Evolutionary conservation across 1,140 invertebrate genomes (phyloP).

Genomic region (Brachionus plicatilis): DNA sequence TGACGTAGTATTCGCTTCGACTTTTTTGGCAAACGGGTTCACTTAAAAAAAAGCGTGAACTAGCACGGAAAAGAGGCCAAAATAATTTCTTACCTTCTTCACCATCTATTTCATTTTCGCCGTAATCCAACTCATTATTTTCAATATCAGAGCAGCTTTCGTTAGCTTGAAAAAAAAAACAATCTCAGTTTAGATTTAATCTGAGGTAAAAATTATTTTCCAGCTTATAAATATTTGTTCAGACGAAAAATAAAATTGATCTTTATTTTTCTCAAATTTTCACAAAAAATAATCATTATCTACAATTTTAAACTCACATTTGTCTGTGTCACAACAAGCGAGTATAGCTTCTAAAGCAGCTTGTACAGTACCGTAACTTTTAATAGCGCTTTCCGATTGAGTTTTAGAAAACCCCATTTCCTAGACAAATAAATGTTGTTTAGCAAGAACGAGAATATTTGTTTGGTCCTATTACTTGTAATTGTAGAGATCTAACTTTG

Average conservation of each 20-base stretch:
- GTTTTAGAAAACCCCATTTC: slow-evolving; percentile 58
- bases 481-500: slow-evolving; percentile 54
- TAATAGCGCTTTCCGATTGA: slow-evolving; percentile 56
- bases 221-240: background rate
- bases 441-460: background rate
- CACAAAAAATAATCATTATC: background rate
- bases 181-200: background rate
- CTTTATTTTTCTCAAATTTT: background rate
- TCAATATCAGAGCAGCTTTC: slow-evolving; percentile 38
- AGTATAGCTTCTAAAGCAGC: slow-evolving; percentile 56
- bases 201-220: too few species aligned
- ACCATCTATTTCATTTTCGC: slow-evolving; percentile 55
- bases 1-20: background rate
- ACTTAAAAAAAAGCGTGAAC: background rate
- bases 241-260: background rate
- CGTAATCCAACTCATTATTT: slow-evolving; percentile 48
- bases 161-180: slow-evolving; percentile 2
- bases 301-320: slow-evolving; percentile 1
- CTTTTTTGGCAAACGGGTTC: background rate
- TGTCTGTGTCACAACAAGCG: slow-evolving; percentile 43
- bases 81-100: slow-evolving; percentile 53
- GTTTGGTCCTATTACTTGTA: slow-evolving; percentile 49
- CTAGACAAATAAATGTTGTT: slow-evolving; percentile 36
- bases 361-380: slow-evolving; percentile 55
- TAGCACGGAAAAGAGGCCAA: background rate